Percentiles rank a stretch among this genome's conserved stretches.
Conservation (phyloP, 1,140 invertebrate species). For the Caligus rogercresseyi region DNA sequence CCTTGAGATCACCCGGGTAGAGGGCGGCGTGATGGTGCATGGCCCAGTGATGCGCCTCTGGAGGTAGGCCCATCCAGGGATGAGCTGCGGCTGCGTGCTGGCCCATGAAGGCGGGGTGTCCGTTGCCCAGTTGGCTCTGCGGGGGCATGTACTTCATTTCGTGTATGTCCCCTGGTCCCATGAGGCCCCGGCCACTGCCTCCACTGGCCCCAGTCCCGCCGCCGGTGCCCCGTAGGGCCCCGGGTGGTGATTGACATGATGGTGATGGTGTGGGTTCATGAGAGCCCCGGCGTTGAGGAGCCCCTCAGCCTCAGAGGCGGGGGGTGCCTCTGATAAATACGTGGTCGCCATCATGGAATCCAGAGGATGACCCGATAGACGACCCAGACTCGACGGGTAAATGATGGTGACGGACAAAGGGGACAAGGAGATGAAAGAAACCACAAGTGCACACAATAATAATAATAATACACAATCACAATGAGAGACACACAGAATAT, state of each 20-base stretch:
- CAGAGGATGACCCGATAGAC: no score
- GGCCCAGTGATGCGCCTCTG: conserved; percentile 36
- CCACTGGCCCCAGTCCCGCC: background rate
- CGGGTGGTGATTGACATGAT: no score
- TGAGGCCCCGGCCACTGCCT: background rate
- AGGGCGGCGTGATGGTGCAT: conserved; percentile 11
- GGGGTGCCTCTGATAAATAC: background rate
- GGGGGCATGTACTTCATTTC: conserved; percentile 86
- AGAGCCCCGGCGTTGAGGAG: background rate
- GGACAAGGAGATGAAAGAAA: background rate
- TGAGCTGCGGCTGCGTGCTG: conserved; percentile 47
- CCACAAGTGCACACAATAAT: no score
- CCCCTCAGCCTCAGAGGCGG: background rate
- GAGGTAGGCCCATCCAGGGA: conserved; percentile 30
- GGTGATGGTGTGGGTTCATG: background rate
- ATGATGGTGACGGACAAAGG: background rate
- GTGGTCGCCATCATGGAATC: background rate
- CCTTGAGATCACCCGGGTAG: conserved; percentile 29
- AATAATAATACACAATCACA: no score
- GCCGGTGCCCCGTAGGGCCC: no score
- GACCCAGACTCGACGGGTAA: no score
- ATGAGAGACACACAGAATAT: no score
- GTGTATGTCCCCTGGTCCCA: conserved; percentile 29
- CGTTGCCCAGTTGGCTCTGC: conserved; percentile 52
- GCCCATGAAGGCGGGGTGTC: conserved; percentile 50